phyloP scores from a whole-genome alignment of 2,113 vertebrate genomes.

The Gallinago media region DNA sequence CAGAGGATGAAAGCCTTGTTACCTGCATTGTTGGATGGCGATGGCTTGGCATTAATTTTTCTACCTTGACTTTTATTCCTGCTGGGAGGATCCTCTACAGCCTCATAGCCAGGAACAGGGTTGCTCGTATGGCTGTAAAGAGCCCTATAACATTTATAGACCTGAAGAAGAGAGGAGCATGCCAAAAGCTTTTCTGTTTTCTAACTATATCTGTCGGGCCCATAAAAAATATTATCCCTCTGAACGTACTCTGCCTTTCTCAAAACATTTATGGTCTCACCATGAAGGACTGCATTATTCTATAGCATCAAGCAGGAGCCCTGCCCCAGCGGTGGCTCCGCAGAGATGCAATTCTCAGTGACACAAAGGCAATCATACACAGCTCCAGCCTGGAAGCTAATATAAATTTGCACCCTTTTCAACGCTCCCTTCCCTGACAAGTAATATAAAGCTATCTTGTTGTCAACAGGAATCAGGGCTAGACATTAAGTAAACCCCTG shows the following conservation, averaged over 20 bases:
- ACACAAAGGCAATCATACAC: neutral
- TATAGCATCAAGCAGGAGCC: rapidly evolving
- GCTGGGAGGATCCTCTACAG: neutral
- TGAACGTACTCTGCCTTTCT: neutral
- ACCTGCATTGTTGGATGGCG: rapidly evolving
- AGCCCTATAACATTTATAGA: neutral
- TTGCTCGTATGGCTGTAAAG: neutral
- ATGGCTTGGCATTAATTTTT: neutral
- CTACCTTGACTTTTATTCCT: neutral
- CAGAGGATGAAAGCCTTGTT: neutral
- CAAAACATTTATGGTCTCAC: neutral
- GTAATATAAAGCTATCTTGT: neutral
- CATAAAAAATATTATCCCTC: neutral
- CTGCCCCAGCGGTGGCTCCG: rapidly evolving
- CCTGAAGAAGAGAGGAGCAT: neutral
- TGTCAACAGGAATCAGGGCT: neutral
- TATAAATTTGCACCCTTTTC: neutral
- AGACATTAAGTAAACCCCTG: neutral
- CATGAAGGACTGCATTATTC: neutral
- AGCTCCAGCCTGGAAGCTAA: neutral
- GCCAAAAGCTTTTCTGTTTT: neutral
- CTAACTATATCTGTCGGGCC: rapidly evolving
- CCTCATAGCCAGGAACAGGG: neutral
- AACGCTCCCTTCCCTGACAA: neutral
- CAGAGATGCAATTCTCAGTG: neutral